These are phyloP conservation scores for Zootermopsis nevadensis DNA, from an alignment of 2,888 invertebrate species.

Conservation along the genomic window DNA sequence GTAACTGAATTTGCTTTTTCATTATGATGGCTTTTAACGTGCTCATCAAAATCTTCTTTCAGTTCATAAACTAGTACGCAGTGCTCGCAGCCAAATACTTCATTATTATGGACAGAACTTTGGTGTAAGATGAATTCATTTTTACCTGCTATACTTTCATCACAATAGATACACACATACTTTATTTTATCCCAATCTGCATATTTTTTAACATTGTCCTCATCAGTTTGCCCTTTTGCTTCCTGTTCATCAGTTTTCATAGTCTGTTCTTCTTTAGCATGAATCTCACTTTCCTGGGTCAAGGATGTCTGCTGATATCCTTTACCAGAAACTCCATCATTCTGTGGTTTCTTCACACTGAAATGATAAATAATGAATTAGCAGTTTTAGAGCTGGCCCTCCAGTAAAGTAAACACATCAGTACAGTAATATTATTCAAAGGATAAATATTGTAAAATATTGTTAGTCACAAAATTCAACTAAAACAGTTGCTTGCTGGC, in stretches of 20 bases:
- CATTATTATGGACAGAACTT: conserved; percentile 42
- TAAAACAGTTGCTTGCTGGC: no score
- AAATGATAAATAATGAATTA: not conserved
- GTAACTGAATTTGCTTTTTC: conserved; percentile 1
- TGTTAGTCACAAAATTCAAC: no score
- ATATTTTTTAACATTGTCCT: not conserved
- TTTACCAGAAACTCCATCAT: not conserved
- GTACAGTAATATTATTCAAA: no score
- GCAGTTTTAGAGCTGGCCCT: not conserved
- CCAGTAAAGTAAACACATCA: no score
- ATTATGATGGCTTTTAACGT: conserved; percentile 4
- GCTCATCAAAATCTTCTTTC: conserved; percentile 24
- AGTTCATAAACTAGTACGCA: conserved; percentile 43
- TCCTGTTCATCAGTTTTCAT: not conserved
- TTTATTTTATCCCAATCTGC: not conserved
- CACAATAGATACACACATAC: conserved; percentile 43
- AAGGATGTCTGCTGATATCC: not conserved
- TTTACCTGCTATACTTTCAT: conserved; percentile 40
- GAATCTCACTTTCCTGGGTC: not conserved
- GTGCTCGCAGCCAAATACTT: conserved; percentile 49
- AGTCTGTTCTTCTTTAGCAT: not conserved
- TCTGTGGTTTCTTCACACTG: not conserved
- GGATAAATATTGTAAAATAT: no score
- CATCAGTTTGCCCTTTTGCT: not conserved
- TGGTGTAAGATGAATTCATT: conserved; percentile 48